phyloP scores from a whole-genome alignment of 2,113 vertebrate genomes.

The Caretta caretta region DNA sequence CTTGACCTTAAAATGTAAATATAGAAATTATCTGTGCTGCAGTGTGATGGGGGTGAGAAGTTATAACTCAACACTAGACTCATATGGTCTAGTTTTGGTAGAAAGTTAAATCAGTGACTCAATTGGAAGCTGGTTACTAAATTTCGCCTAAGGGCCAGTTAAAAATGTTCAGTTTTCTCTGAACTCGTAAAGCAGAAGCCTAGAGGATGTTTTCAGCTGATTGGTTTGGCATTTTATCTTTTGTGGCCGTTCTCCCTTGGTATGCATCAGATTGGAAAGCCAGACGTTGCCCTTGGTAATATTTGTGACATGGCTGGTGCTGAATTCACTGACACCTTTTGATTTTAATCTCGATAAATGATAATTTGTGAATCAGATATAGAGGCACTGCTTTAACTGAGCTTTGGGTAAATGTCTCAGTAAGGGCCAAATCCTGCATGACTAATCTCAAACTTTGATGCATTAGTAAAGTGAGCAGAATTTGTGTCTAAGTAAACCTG shows the following conservation, averaged over 20 bases:
- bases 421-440: background rate
- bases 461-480: background rate
- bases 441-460: background rate
- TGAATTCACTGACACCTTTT: background rate
- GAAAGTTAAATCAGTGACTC: background rate
- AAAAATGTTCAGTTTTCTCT: conserved; percentile 6
- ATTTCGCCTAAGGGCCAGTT: conserved; percentile 9
- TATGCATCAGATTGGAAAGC: background rate
- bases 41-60: background rate
- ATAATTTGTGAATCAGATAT: background rate
- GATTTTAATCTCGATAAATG: background rate
- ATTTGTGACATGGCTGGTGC: conserved; percentile 40
- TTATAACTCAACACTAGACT: background rate
- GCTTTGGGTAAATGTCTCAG: background rate
- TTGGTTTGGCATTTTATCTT: background rate
- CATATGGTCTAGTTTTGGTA: background rate
- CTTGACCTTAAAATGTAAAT: background rate
- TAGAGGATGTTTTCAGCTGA: conserved; percentile 6
- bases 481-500: background rate
- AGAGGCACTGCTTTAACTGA: conserved; percentile 18
- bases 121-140: background rate
- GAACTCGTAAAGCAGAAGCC: background rate
- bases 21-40: fast-evolving
- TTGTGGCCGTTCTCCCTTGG: conserved; percentile 15
- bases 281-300: background rate